Base-by-base conservation (phyloP, 2,113 vertebrate species). In the Danionella cerebrum region DNA sequence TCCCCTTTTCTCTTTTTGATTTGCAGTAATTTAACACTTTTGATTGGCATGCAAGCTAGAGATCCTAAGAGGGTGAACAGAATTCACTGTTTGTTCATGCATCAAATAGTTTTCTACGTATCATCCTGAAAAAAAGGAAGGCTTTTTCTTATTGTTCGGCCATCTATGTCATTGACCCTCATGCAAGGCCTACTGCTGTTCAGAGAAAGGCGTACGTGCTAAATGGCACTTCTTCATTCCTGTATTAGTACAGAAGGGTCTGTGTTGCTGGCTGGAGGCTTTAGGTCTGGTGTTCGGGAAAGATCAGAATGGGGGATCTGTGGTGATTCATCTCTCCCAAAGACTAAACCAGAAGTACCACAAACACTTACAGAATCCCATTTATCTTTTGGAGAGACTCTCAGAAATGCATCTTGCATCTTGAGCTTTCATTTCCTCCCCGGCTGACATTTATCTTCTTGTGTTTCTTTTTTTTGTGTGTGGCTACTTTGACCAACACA, bases 231-330 rank as follows among this genome's bases (percentile, higher is more conserved):
- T 24, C 29, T 48, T 4, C 12, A 12, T 10, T 6, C 33, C 18
- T 31, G 16, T 33, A 14, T 63, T 45, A 45, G 25, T n/a, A n/a
- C n/a, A n/a, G n/a, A n/a, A n/a, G n/a, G n/a, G n/a, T 31, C 6
- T 48, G 42, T 60, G 38, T 31, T 48, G 2, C 12, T 14, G 10
- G 60, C 31, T 48, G 42, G 27, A 64, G 29, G 44, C 44, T 21
- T n/a, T 6, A 19, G 41, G 1, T 50, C 29, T 35, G 31, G 18
- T 67, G 54, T 45, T 72, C 45, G 48, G 39, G 38, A 51, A 38
- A 45, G 45, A 67, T 72, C 70, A 64, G 41, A 72, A 54, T 19
- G 52, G 48, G 54, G 29, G 18, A 47, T 73, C 50, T 69, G 16
- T 54, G 14, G 52, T 29, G 19, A 24, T 21, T 25, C 8, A 1